Evolutionary conservation across 2,888 invertebrate genomes (phyloP).

Genomic region (Trichopoda pennipes): DNA sequence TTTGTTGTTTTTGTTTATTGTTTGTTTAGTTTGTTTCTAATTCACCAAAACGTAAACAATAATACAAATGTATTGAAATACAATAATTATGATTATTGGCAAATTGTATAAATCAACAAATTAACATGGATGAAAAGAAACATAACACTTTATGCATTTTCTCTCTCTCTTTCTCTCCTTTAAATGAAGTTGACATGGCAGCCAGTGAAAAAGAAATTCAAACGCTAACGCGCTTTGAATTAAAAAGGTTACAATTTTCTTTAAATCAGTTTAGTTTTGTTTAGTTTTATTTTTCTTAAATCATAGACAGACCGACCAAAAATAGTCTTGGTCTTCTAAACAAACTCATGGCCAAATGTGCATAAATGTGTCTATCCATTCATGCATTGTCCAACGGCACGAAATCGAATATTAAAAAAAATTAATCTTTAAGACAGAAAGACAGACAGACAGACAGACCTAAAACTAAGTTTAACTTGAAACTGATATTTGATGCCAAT

Average conservation of each 20-base stretch:
- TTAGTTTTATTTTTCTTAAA: neutral
- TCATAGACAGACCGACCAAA: no score
- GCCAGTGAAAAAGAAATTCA: slow-evolving; percentile 41
- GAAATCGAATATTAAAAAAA: slow-evolving; percentile 40
- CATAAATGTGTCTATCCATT: slow-evolving; percentile 38
- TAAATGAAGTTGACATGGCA: slow-evolving; percentile 56
- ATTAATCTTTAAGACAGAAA: neutral
- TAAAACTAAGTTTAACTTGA: slow-evolving; percentile 17
- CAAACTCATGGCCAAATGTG: slow-evolving; percentile 43
- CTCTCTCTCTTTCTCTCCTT: neutral
- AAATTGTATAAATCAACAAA: slow-evolving; percentile 70
- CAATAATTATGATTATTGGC: slow-evolving; percentile 69
- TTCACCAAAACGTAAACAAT: slow-evolving; percentile 43
- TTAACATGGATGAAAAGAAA: slow-evolving; percentile 68
- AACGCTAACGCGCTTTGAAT: slow-evolving; percentile 42
- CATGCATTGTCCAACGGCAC: slow-evolving; percentile 47
- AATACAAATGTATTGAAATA: slow-evolving; percentile 64
- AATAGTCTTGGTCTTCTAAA: slow-evolving; percentile 8
- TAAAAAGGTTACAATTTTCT: slow-evolving; percentile 54
- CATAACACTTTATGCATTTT: neutral
- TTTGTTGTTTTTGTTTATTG: neutral
- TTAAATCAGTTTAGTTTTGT: neutral
- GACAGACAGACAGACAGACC: no score
- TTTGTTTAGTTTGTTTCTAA: slow-evolving; percentile 44
- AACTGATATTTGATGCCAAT: slow-evolving; percentile 63